Base-by-base conservation (phyloP, 2,113 vertebrate species). In the Tragelaphus scriptus region DNA sequence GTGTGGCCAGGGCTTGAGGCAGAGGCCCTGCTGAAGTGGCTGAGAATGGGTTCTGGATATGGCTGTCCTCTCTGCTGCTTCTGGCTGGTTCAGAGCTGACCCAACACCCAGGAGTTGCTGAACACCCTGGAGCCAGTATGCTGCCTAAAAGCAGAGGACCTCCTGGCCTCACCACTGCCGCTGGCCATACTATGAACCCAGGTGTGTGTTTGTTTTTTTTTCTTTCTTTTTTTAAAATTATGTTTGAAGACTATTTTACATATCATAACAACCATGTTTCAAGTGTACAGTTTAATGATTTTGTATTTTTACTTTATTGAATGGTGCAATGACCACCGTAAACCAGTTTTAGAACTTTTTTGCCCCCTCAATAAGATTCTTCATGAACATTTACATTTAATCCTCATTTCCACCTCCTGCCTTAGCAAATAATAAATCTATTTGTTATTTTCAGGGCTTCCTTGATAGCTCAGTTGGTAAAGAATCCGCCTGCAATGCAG, bases 111-210 rank as follows among this genome's bases (percentile, higher is more conserved):
- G 30, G 63, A 65, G 63, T 17, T 65, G 30, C 63, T 65, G 15
- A 65, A 65, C 0, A 15, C 6, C 63, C 63, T 65, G 30, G 63
- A 65, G 30, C 30, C 32, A 68, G 4, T 68, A 68, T 19, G 32
- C 65, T n/a, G 16, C 65, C 65, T 68, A n/a, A 68, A 8, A 68
- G 65, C 16, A 68, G 32, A n/a, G 65, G 65, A 16, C 65, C 32
- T 68, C 65, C 17, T 68, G 65, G 32, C 4, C 17, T 68, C 32
- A 36, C 65, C 0, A 0, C 32, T 68, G 65, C 16, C 0, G 0
- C 65, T 68, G 65, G 32, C 8, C 17, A 36, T 10, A 44, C 15
- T 47, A 51, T 93, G 30, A 91, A 77, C 2, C 32, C 6, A n/a
- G 30, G 30, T 61, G 59, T 61, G 30, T 13, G 25, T 59, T 4